Base-by-base conservation (phyloP, 2,797 vertebrate genomes). In the Eulemur mongoz region DNA sequence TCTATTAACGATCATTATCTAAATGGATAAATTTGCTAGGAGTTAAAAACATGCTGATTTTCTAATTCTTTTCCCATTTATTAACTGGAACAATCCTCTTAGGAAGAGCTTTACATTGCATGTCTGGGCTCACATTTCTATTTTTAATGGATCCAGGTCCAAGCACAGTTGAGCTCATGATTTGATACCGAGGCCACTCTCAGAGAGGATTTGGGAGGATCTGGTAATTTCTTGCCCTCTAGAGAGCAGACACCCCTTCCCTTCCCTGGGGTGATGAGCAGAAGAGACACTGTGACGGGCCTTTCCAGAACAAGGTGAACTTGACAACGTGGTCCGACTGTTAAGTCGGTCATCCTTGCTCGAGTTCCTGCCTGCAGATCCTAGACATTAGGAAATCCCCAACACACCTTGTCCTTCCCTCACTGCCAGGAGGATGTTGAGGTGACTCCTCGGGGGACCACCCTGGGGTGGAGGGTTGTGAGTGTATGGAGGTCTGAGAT, bases 381-480 rank as follows among this genome's bases (percentile, higher is more conserved):
- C 94, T 94, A 13, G 94, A 82, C 90, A 20, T 54, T 78, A 93
- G 30, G 38, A 94, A 89, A 38, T 95, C 91, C 92, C 89, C 7
- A 65, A 86, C 82, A 15, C 75, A 92, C 7, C 30, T 54, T n/a
- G 91, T 95, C 63, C 40, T 82, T 78, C 43, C 5, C 72, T 93
- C 82, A 95, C 32, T 2, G 81, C 57, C 30, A 85, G 48, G 4
- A 40, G 82, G 80, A 97, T 32, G 57, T 35, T 23, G 69, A 89
- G 89, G 11, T 14, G n/a, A 27, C 80, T 48, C 92, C 82, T 61
- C 78, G 13, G 30, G 27, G 40, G 8, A n/a, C 5, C 14, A 4
- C 17, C 11, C 50, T 52, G 14, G 38, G 50, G 70, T 6, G 40
- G 43, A 32, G 2, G 9, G 94, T 13, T 43, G n/a, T n/a, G 25